phyloP scores from a whole-genome alignment of 2,888 invertebrate species.

The Idaea straminata region DNA sequence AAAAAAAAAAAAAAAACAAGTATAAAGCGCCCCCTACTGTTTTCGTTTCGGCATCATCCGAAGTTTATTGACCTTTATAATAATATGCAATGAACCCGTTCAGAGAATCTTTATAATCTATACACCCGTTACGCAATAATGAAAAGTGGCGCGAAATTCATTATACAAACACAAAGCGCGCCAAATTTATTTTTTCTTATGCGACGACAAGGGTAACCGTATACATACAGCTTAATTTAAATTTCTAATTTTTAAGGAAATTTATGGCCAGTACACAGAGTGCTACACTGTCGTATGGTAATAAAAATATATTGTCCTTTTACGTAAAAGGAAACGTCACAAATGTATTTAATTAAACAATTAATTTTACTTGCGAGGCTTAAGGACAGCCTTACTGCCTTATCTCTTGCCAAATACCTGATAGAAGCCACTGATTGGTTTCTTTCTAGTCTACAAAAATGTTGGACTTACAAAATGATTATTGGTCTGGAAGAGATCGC shows the following conservation, averaged over 20 bases:
- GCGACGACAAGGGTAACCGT: slow-evolving; percentile 31
- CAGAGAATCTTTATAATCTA: slow-evolving; percentile 32
- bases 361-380: no score
- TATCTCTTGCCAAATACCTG: no score
- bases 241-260: slow-evolving; percentile 47
- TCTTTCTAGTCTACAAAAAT: no score
- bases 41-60: slow-evolving; percentile 27
- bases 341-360: background rate
- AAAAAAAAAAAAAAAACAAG: slow-evolving; percentile 4
- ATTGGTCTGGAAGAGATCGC: no score
- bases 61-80: slow-evolving; percentile 42
- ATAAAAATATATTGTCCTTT: slow-evolving; percentile 21
- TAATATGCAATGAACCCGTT: slow-evolving; percentile 32
- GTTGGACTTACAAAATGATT: no score
- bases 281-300: slow-evolving; percentile 21
- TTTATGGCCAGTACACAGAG: slow-evolving; percentile 30
- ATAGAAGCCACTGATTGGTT: no score
- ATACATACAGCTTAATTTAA: slow-evolving; percentile 52
- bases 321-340: slow-evolving; percentile 24
- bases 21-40: slow-evolving; percentile 31
- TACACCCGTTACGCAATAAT: slow-evolving; percentile 50
- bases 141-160: slow-evolving; percentile 50
- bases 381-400: no score
- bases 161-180: slow-evolving; percentile 34
- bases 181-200: slow-evolving; percentile 16